A percentile compares a stretch with the other conserved stretches of the same genome.
phyloP scores from a whole-genome alignment of 1,140 invertebrate genomes.

The Drosophila dunni region DNA sequence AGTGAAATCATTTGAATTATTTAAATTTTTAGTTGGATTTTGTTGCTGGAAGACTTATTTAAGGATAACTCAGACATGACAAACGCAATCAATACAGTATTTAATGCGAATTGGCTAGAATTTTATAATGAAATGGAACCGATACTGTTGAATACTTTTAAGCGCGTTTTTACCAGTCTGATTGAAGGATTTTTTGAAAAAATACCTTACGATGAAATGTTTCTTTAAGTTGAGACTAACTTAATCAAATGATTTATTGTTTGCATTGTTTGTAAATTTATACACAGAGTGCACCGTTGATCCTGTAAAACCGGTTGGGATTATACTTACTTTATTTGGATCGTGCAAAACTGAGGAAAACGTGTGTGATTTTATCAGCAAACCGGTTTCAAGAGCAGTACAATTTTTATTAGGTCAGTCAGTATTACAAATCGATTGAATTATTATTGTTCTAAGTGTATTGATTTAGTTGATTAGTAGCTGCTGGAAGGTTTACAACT shows the following conservation, averaged over 20 bases:
- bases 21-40: conserved; percentile 30
- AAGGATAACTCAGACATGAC: conserved; percentile 55
- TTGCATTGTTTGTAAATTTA: conserved; percentile 2
- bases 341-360: background rate
- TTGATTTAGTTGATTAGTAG: background rate
- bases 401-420: conserved; percentile 17
- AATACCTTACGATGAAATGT: conserved; percentile 65
- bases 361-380: background rate
- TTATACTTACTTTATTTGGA: background rate
- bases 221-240: conserved; percentile 38
- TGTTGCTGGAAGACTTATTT: conserved; percentile 62
- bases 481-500: background rate
- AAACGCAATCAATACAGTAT: conserved; percentile 50
- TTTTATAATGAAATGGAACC: conserved; percentile 72
- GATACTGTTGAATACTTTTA: conserved; percentile 40
- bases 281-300: no score
- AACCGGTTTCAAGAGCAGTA: conserved; percentile 45
- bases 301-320: background rate
- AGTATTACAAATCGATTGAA: background rate
- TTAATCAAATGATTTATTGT: conserved; percentile 18
- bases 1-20: background rate
- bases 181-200: conserved; percentile 51
- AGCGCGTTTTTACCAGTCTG: conserved; percentile 43
- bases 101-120: conserved; percentile 61
- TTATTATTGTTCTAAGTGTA: background rate